Evolutionary conservation across 2,888 invertebrate species (phyloP), one percentile per base, ranked within the genome.

Genomic region (Leptopilina syphax): DNA sequence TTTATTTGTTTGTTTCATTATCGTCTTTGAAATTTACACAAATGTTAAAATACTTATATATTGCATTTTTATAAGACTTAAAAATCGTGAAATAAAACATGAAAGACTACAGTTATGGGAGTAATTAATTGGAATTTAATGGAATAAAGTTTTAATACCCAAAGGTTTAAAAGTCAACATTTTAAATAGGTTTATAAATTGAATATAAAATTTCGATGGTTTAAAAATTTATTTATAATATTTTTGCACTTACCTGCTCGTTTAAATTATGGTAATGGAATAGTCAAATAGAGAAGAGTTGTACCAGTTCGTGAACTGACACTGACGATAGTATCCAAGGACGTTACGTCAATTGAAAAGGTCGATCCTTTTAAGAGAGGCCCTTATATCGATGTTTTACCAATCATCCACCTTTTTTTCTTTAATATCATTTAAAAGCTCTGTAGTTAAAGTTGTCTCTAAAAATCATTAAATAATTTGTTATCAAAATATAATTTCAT

Each of bases 321-420:
- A 77, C 24, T 13, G 54, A 70, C 70, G 54, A 70, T 70, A 54
- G 27, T 79, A 82, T 79, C 86, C 90, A 90, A 90, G 90, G 90
- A 89, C 89, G 86, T 84, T 78, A 80, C 85, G 88, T 89, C 88
- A 89, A 91, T 91, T 91, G 91, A 89, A 88, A 90, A 91, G 91
- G 88, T 91, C 89, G 90, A 89, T 90, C 88, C 87, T 91, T 91
- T 91, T 89, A 90, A 90, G 83, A 90, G 83, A 85, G 88, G 86
- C 88, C 88, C 88, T 90, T 54, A 47, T 89, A 85, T 85, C 86
- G 85, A 85, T 87, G 87, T 89, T 90, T 90, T 89, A 86, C 86
- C 88, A 89, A 90, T 90, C 89, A 91, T 90, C 89, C 87, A 88
- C 87, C 88, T 88, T 84, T 89, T 89, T 88, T 88, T 88, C 83